Base-by-base conservation (phyloP, 1,140 invertebrate species). In the Riptortus pedestris region DNA sequence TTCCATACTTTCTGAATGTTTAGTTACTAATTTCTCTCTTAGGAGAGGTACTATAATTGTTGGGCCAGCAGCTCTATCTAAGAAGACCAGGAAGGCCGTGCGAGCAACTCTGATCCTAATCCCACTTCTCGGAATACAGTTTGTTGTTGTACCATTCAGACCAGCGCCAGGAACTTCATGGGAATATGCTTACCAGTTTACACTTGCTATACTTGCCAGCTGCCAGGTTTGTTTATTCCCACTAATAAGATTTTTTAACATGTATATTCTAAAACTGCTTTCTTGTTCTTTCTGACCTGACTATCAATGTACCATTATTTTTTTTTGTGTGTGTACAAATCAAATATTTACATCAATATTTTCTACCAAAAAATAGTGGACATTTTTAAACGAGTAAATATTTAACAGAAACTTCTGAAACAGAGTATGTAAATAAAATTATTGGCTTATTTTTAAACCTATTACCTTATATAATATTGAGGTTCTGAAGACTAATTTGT, bases 61-160 rank as follows among this genome's bases (percentile, higher is more conserved):
- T 38, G 31, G 18, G 48, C 48, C 7, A n/a, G 28, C 28, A 38
- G 57, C 57, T 18, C 28, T 38, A 4, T 59, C 57, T 24, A 66
- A 67, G 22, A 20, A 68, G 11, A 70, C 67, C 2, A 68, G 65
- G 24, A 70, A 71, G 47, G 69, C 69, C 75, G 80, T 80, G 16
- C 82, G 85, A 72, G 89, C 87, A 18, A 90, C 88, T 0, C 72
- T 91, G 47, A 86, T 91, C 0, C 72, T 91, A 38, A 85, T 90
- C 4, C 89, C 89, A 3, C 75, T 91, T 5, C 90, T 91, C 72
- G 88, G 88, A 2, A 83, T 89, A 0, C 86, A 90, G 43, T 93
- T 92, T 72, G 79, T 95, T 67, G 76, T 94, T 9, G 91, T 85
- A 57, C 90, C 91, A n/a, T 92, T 93, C 74, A 80, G 90, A 66